Conservation (phyloP, 2,113 vertebrate genomes). For the Xenopus laevis region DNA sequence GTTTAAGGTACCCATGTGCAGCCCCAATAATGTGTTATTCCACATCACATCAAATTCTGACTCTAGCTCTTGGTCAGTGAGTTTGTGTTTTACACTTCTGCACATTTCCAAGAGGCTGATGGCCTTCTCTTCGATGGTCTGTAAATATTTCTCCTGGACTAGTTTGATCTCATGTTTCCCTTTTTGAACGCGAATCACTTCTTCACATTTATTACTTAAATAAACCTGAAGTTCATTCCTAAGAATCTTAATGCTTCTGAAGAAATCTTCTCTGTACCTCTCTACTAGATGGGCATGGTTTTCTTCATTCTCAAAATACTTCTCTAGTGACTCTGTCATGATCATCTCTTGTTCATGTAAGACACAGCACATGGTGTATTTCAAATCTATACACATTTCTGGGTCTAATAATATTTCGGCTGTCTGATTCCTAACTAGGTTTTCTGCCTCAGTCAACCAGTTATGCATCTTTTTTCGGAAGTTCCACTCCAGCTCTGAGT, state of each 20-base stretch:
- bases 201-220: slow-evolving; percentile 46
- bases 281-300: slow-evolving; percentile 52
- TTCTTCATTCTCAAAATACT: slow-evolving; percentile 52
- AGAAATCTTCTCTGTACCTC: slow-evolving; percentile 55
- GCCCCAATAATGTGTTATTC: slow-evolving; percentile 47
- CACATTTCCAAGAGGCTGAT: slow-evolving; percentile 53
- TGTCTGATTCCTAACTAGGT: slow-evolving; percentile 48
- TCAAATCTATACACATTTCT: background rate
- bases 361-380: slow-evolving; percentile 16
- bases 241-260: slow-evolving; percentile 50
- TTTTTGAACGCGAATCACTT: slow-evolving; percentile 51
- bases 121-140: slow-evolving; percentile 57
- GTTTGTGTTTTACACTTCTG: slow-evolving; percentile 48
- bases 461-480: slow-evolving; percentile 55
- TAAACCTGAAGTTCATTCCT: slow-evolving; percentile 46
- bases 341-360: slow-evolving; percentile 45
- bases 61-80: slow-evolving; percentile 55
- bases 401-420: slow-evolving; percentile 23
- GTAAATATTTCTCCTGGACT: slow-evolving; percentile 52
- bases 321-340: slow-evolving; percentile 20
- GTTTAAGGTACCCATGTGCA: slow-evolving; percentile 48
- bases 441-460: slow-evolving; percentile 53
- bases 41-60: slow-evolving; percentile 66
- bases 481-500: slow-evolving; percentile 53
- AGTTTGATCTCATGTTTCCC: slow-evolving; percentile 51